Evolutionary conservation across 2,113 vertebrate genomes (phyloP).

Genomic region (Psittacara wagleri): DNA sequence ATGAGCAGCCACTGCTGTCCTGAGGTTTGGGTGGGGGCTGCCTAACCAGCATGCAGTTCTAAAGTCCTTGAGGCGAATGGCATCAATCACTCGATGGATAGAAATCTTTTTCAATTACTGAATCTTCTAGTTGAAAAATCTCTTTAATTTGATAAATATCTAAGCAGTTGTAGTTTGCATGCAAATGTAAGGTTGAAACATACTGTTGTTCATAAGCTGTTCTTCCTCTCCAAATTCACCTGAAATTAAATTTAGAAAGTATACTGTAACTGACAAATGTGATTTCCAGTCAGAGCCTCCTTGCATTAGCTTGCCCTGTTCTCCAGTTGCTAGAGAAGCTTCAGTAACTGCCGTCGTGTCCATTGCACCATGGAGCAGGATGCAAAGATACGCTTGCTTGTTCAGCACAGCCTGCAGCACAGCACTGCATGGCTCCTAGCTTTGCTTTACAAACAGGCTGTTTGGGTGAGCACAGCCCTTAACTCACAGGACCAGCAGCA

Average conservation of each 20-base stretch:
- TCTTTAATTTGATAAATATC: not conserved
- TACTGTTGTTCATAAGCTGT: not conserved
- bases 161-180: not conserved
- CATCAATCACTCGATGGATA: not conserved
- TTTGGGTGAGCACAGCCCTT: not conserved
- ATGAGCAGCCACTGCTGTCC: not conserved
- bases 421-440: not conserved
- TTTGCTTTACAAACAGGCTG: not conserved
- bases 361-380: fast-evolving
- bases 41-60: not conserved
- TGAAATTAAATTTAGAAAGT: not conserved
- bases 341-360: fast-evolving
- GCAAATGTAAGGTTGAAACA: not conserved
- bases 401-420: not conserved
- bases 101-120: not conserved
- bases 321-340: not conserved
- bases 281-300: not conserved
- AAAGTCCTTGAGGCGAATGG: not conserved
- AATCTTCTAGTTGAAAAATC: not conserved
- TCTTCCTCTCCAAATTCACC: not conserved
- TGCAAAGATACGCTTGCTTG: not conserved
- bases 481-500: fast-evolving
- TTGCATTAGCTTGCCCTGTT: not conserved
- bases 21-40: not conserved
- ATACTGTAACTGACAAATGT: not conserved